Conservation (phyloP, 2,797 vertebrate genomes). For the Pempheris klunzingeri region DNA sequence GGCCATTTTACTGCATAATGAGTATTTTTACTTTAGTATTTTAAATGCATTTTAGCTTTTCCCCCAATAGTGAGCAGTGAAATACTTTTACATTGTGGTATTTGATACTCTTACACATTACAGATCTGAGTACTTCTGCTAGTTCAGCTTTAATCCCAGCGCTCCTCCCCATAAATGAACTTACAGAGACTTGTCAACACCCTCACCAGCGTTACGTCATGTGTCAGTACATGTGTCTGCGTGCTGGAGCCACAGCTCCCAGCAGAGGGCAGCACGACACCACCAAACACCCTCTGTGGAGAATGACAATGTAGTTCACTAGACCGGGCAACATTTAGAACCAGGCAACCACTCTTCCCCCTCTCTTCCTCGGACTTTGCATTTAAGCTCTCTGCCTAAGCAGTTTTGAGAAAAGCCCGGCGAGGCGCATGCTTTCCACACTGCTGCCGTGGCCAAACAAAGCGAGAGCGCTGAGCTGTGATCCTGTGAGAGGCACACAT, state of each 20-base stretch:
- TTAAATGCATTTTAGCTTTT: not conserved
- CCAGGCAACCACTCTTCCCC: slow-evolving; percentile 54
- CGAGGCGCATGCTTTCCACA: slow-evolving; percentile 60
- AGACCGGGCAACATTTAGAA: slow-evolving; percentile 73
- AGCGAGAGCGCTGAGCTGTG: slow-evolving; percentile 58
- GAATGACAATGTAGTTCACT: slow-evolving; percentile 76
- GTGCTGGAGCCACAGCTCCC: slow-evolving; percentile 31
- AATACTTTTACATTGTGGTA: not conserved
- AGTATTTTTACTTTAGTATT: not conserved
- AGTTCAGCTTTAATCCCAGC: too few species aligned
- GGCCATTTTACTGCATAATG: not conserved
- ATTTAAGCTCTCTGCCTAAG: slow-evolving; percentile 50
- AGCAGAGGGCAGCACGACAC: slow-evolving; percentile 78
- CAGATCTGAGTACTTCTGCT: not conserved
- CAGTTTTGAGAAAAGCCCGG: slow-evolving; percentile 60
- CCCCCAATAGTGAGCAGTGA: too few species aligned
- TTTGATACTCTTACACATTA: not conserved
- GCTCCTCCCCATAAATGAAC: not conserved
- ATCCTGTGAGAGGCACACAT: slow-evolving; percentile 67
- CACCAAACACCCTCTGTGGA: too few species aligned
- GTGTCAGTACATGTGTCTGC: slow-evolving; percentile 32
- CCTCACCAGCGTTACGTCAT: slow-evolving; percentile 48
- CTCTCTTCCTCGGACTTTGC: slow-evolving; percentile 42
- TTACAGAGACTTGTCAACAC: slow-evolving; percentile 39
- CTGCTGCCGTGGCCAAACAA: slow-evolving; percentile 69